A percentile compares a stretch with the other conserved stretches of the same genome.
phyloP scores from a whole-genome alignment of 2,113 vertebrate genomes.

The Desmodus rotundus region DNA sequence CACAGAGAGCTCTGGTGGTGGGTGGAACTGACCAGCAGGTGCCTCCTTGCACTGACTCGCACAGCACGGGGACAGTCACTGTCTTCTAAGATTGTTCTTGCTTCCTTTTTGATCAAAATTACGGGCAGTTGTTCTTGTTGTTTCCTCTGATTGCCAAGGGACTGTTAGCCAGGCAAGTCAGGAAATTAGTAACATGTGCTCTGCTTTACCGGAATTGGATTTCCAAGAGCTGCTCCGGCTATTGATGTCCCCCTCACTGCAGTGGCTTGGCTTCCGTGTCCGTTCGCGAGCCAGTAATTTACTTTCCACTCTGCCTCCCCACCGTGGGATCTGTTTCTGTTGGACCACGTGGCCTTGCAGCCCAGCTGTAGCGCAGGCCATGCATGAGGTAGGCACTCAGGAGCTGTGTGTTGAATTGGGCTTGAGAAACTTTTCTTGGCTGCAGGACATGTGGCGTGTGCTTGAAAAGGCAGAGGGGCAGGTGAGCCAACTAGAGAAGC shows the following conservation, averaged over 20 bases:
- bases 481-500: not conserved
- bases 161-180: conserved; percentile 23
- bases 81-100: not conserved
- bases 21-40: not conserved
- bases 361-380: not conserved
- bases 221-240: conserved; percentile 52
- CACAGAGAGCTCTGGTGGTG: not conserved
- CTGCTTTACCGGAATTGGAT: conserved; percentile 60
- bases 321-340: not conserved
- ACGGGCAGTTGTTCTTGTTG: conserved; percentile 5
- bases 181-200: conserved; percentile 54
- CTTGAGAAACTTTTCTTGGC: not conserved
- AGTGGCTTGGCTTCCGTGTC: not conserved
- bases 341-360: not conserved
- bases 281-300: not conserved
- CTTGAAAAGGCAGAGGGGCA: not conserved
- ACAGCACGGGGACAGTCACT: not conserved
- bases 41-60: not conserved
- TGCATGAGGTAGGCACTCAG: not conserved
- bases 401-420: not conserved
- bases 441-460: not conserved
- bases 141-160: conserved; percentile 50
- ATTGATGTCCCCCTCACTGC: not conserved
- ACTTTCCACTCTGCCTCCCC: not conserved
- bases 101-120: conserved; percentile 35